phyloP scores from a whole-genome alignment of 2,113 vertebrate genomes.

The Cottus gobio region DNA sequence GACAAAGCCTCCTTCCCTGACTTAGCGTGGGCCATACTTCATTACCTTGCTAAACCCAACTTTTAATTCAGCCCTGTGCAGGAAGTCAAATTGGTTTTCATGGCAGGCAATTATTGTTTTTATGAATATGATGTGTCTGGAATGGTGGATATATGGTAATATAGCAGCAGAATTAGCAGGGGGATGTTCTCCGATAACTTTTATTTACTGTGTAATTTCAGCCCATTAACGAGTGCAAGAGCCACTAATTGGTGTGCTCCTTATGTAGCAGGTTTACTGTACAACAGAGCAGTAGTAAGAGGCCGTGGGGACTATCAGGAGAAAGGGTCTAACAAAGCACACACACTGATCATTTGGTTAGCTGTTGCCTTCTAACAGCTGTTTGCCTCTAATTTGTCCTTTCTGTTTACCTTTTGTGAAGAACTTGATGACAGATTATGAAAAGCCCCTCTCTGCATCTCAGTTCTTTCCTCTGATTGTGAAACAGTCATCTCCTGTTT shows the following conservation, averaged over 20 bases:
- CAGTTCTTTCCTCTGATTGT: slow-evolving; percentile 39
- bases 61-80: slow-evolving; percentile 67
- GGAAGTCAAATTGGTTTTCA: slow-evolving; percentile 71
- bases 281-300: not conserved
- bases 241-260: slow-evolving; percentile 43
- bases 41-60: slow-evolving; percentile 74
- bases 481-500: slow-evolving; percentile 50
- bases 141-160: slow-evolving; percentile 43
- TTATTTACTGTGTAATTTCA: slow-evolving; percentile 61
- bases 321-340: slow-evolving; percentile 20
- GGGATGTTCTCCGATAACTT: slow-evolving; percentile 59
- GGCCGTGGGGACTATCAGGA: not conserved
- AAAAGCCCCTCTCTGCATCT: slow-evolving; percentile 21
- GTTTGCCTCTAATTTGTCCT: slow-evolving; percentile 44
- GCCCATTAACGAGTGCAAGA: slow-evolving; percentile 51
- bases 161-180: slow-evolving; percentile 42
- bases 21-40: slow-evolving; percentile 60
- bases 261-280: slow-evolving; percentile 26
- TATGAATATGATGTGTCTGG: slow-evolving; percentile 61
- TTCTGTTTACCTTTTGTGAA: slow-evolving; percentile 56
- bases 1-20: slow-evolving; percentile 75
- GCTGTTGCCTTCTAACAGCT: slow-evolving; percentile 34
- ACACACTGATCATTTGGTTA: slow-evolving; percentile 17
- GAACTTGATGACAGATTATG: slow-evolving; percentile 45
- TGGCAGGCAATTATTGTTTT: slow-evolving; percentile 68